Conservation (phyloP, 2,888 invertebrate species). For the Drosophila vallismaia region DNA sequence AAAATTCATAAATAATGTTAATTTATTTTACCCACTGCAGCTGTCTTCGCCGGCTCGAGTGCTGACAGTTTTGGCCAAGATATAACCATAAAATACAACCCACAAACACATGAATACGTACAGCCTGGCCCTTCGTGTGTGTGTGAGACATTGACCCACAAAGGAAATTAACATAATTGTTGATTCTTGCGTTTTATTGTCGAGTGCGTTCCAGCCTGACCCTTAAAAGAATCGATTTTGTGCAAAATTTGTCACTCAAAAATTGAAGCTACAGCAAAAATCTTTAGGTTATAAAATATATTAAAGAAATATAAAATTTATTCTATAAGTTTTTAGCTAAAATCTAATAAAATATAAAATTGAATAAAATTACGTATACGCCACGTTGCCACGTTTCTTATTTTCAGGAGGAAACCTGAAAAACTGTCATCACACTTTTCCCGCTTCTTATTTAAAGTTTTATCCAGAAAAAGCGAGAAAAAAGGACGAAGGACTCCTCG, state of each 20-base stretch:
- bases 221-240: conserved; percentile 42
- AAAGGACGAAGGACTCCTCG: conserved; percentile 26
- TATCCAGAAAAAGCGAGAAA: conserved; percentile 11
- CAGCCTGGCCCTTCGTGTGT: conserved; percentile 1
- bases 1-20: conserved; percentile 51
- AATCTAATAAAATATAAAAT: no score
- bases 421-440: conserved; percentile 69
- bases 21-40: conserved; percentile 48
- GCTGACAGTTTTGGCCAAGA: conserved; percentile 46
- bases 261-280: conserved; percentile 13
- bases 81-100: conserved; percentile 45
- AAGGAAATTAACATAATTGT: conserved; percentile 74
- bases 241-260: conserved; percentile 8
- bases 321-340: not conserved
- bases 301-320: no score
- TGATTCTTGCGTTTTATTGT: conserved; percentile 61
- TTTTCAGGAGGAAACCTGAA: conserved; percentile 19
- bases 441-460: conserved; percentile 52
- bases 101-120: conserved; percentile 1
- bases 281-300: not conserved
- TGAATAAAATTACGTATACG: conserved; percentile 44
- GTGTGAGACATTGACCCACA: conserved; percentile 64
- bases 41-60: conserved; percentile 25
- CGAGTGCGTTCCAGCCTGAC: conserved; percentile 40
- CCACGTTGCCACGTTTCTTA: conserved; percentile 20